Evolutionary conservation across 2,797 vertebrate species (phyloP), one percentile per base, ranked within the genome.

Genomic region (Phataginus tetradactyla): DNA sequence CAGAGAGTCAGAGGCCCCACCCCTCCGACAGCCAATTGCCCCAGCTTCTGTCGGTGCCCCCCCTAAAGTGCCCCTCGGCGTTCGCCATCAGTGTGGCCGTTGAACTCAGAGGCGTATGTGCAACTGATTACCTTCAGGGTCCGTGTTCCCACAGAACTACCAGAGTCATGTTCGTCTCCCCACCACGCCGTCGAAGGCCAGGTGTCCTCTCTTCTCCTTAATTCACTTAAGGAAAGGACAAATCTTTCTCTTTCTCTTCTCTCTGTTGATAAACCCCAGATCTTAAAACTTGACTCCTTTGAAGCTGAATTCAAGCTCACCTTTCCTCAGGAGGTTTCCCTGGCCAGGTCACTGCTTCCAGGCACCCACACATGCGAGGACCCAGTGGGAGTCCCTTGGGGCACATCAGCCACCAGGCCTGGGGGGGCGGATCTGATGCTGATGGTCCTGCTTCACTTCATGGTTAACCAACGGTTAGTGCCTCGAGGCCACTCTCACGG

Each of bases 361-460:
- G 34, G 57, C 1, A 1, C 18, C 68, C 20, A 55, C 4, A 1
- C 3, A 37, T 0, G 1, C n/a, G 42, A 29, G 20, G 42, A 45
- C 51, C 5, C 9, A 5, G 10, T 1, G 0, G 23, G n/a, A 27
- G 42, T 25, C 87, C 10, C 3, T 10, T 15, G 7, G 37, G 3
- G 11, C 25, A 27, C 25, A 25, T 20, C 45, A 29, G 17, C 34
- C 11, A 8, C 63, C 6, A 4, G 15, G 37, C 57, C 25, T 49
- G 29, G 55, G 49, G 27, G 42, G 10, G 42, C 10, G 9, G 42
- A 45, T 45, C 42, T 6, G 20, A 9, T 3, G 66, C 11, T 12
- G 34, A 1, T 7, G 37, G 12, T 14, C 21, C 4, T 1, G 61
- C 1, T 0, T 27, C 9, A 21, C 32, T 21, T 53, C 61, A 45